Evolutionary conservation across 2,888 invertebrate genomes (phyloP).

Genomic region (Choristoneura rosaceana): DNA sequence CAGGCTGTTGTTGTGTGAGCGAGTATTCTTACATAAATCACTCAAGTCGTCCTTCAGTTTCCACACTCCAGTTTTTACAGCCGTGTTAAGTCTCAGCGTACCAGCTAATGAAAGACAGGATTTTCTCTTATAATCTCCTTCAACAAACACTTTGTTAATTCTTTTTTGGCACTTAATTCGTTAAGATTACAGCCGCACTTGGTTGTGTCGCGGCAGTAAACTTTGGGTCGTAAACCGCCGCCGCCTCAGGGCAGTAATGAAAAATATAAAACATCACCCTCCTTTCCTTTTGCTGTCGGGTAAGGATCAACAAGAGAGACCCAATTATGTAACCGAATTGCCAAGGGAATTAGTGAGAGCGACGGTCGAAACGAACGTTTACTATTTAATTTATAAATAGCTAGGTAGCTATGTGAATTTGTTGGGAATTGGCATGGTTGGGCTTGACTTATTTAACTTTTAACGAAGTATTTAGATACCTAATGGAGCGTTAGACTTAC

Average conservation of each 20-base stretch:
- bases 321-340: slow-evolving; percentile 34
- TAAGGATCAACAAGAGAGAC: slow-evolving; percentile 36
- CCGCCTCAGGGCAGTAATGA: slow-evolving; percentile 55
- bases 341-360: slow-evolving; percentile 10
- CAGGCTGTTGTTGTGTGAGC: background rate
- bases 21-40: slow-evolving; percentile 11
- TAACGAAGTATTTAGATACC: background rate
- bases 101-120: slow-evolving; percentile 2
- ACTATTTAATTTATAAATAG: slow-evolving; percentile 1
- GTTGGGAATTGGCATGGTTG: background rate
- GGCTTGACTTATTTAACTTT: background rate
- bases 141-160: slow-evolving; percentile 31
- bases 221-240: slow-evolving; percentile 57
- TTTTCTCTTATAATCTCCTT: slow-evolving; percentile 12
- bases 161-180: slow-evolving; percentile 50
- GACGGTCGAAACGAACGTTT: slow-evolving; percentile 3
- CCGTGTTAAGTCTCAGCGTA: background rate
- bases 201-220: slow-evolving; percentile 57
- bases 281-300: slow-evolving; percentile 22
- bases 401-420: background rate
- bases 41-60: slow-evolving; percentile 5
- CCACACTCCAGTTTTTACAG: background rate
- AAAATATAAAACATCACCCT: slow-evolving; percentile 60
- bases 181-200: slow-evolving; percentile 53
- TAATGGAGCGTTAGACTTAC: background rate